These are phyloP conservation scores for Medauroidea extradentata DNA, from an alignment of 1,140 invertebrate species.

Conservation along the genomic window DNA sequence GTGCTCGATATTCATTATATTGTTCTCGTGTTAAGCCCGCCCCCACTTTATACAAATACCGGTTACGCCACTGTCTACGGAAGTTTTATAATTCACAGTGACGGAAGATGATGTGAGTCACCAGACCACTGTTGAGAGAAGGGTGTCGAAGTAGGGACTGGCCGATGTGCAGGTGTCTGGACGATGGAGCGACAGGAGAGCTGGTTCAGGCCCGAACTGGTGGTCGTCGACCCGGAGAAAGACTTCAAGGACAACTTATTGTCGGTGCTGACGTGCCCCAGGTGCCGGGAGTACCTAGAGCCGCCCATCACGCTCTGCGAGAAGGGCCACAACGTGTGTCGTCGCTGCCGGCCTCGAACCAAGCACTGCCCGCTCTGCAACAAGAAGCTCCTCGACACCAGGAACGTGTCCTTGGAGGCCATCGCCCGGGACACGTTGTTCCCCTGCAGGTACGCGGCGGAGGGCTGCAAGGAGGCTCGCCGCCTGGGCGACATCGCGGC, in stretches of 20 bases:
- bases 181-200: too few species aligned
- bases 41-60: too few species aligned
- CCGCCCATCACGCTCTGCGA: slow-evolving; percentile 70
- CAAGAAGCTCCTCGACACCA: slow-evolving; percentile 60
- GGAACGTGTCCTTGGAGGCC: slow-evolving; percentile 71
- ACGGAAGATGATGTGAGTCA: too few species aligned
- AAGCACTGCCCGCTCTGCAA: slow-evolving; percentile 69
- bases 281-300: slow-evolving; percentile 71
- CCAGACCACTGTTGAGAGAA: too few species aligned
- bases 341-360: slow-evolving; percentile 59
- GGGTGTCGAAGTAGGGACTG: too few species aligned
- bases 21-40: too few species aligned
- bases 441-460: slow-evolving; percentile 23
- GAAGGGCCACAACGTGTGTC: slow-evolving; percentile 72
- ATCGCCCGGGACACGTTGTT: slow-evolving; percentile 30
- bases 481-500: not conserved
- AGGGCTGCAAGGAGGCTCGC: not conserved
- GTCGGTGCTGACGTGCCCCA: slow-evolving; percentile 61
- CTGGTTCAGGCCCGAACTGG: too few species aligned
- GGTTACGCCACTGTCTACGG: too few species aligned
- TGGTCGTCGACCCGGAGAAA: not conserved
- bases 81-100: too few species aligned
- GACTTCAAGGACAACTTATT: not conserved
- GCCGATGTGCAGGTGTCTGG: too few species aligned
- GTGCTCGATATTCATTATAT: too few species aligned